Base-by-base conservation (phyloP, 2,113 vertebrate species). In the Mesitornis unicolor region DNA sequence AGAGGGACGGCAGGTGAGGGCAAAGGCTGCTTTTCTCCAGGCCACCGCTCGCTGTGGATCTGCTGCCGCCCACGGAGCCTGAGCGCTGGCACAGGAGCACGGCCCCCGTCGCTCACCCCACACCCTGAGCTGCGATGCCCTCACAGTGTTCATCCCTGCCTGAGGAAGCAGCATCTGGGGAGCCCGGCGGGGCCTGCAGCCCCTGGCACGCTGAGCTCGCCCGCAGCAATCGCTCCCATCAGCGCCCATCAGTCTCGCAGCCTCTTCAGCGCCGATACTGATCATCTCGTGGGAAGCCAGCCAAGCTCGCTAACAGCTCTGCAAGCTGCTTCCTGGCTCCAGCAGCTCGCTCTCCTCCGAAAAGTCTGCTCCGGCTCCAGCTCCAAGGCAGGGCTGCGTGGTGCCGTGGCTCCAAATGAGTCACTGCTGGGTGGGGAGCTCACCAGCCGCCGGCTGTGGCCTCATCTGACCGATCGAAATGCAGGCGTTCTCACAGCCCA, bases 211-310 rank as follows among this genome's bases (percentile, higher is more conserved):
- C 17, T 0, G 67, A 90, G 84, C 90, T 33, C 26, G 78, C 51
- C 94, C 16, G 87, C 59, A 61, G 96, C 70, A 91, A 97, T 96
- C 94, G 96, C 93, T 98, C 98, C 95, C 71, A 45, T 95, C 85
- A 65, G 65, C 1, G 19, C 95, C 97, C 95, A 98, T 98, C 97
- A 98, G 97, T 98, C 97, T 96, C 97, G 97, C 53, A 69, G 92
- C 76, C 96, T 97, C 96, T 77, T 94, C 97, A 91, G 70, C 38
- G 91, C 76, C 85, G 96, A 94, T 87, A 92, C 64, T 94, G 84
- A 96, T 94, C 74, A 97, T 97, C 96, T 93, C 87, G 94, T 40
- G 89, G 97, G 96, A 96, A 95, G 91, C 84, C 13, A 24, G 96
- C 97, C 97, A 98, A 93, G 65, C 76, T 97, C 17, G 3, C 96